Evolutionary conservation across 1,140 invertebrate genomes (phyloP), one percentile per base, ranked within the genome.

Genomic region (Agrypnia vestita): DNA sequence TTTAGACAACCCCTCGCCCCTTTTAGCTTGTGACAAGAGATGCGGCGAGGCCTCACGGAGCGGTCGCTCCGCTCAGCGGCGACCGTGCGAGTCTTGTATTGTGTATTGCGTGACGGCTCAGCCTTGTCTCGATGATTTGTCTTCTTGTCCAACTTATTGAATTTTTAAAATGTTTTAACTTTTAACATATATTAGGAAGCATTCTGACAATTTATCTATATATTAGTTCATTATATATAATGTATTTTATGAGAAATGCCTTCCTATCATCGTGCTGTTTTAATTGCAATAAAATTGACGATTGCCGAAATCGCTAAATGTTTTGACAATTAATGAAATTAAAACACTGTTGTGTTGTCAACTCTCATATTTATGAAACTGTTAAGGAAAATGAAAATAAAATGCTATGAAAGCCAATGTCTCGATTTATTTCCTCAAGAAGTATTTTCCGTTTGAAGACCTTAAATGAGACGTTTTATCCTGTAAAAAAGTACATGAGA

Each of bases 291-390:
- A 80, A 83, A 78, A 80, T 80, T 83, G 79, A 79, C 61, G 71
- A 81, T 83, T 78, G 73, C 64, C 64, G 76, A 82, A 47, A 80
- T 80, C 55, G 82, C 82, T 83, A 80, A 80, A 83, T 81, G 76
- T 81, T 83, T 83, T 80, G 82, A 83, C 82, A 74, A 79, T 83
- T 80, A 80, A 83, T 80, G 47, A 80, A 83, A 83, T 83, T 83
- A 81, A 35, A 83, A 83, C 82, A 83, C 82, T 81, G 90, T 90
- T 43, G 89, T 90, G 69, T 91, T 91, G 85, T 92, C 91, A 61
- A 92, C 90, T 67, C 90, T 91, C 82, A 92, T 89, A 86, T 94
- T 94, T 87, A 88, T 88, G 84, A 87, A 86, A 89, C 87, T 84
- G 87, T 87, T 84, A 83, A 83, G 82, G 79, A 81, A 82, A 83